A percentile compares a stretch with the other conserved stretches of the same genome.
Evolutionary conservation across 2,797 vertebrate species (phyloP).

Genomic region (Rhynchotus rufescens): DNA sequence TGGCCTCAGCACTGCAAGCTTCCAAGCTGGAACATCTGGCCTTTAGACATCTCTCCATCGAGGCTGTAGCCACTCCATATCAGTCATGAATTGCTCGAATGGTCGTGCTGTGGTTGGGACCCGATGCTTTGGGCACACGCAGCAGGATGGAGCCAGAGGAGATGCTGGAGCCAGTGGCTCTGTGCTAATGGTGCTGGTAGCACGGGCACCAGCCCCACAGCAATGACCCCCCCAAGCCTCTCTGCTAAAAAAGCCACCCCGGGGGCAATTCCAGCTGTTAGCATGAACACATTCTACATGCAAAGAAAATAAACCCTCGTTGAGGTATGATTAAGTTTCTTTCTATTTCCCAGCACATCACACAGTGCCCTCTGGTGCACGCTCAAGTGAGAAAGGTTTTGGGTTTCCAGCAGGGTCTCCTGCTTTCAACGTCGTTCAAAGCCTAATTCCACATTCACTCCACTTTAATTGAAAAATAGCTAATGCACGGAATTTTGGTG

Average conservation of each 20-base stretch:
- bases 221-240: background rate
- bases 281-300: rapidly evolving
- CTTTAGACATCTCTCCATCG: background rate
- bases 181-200: background rate
- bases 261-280: background rate
- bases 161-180: rapidly evolving
- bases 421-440: background rate
- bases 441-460: background rate
- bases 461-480: background rate
- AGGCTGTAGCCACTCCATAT: too few species aligned
- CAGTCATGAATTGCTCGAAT: rapidly evolving
- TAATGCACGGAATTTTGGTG: background rate
- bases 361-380: constrained; percentile 14
- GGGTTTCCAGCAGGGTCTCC: background rate
- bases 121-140: rapidly evolving
- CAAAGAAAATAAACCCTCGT: background rate
- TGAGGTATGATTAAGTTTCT: rapidly evolving
- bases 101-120: rapidly evolving
- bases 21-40: background rate
- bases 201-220: background rate
- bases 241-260: too few species aligned
- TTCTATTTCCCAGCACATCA: rapidly evolving
- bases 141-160: rapidly evolving
- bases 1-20: background rate
- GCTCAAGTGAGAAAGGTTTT: rapidly evolving